Percentiles rank a stretch among this genome's conserved stretches.
Conservation (phyloP, 23 tunicate genomes). For the Trididemnum clinides region DNA sequence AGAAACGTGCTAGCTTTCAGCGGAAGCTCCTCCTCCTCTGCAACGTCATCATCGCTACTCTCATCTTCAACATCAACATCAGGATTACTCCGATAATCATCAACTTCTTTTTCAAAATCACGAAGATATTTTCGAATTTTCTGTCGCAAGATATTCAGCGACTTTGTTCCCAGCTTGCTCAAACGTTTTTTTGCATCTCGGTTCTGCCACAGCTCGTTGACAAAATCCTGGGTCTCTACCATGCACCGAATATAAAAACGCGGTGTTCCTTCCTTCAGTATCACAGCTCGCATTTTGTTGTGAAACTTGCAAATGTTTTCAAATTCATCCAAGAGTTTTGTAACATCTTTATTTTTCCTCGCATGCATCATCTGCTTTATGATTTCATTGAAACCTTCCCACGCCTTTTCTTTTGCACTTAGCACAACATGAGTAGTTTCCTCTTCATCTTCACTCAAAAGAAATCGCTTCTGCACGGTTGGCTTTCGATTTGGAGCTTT, state of each 20-base stretch:
- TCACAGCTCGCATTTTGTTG: slow-evolving; percentile 61
- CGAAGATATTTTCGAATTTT: slow-evolving; percentile 81
- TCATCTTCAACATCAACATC: slow-evolving; percentile 64
- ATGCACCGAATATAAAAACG: slow-evolving; percentile 62
- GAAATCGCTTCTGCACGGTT: slow-evolving; percentile 32
- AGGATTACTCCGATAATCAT: slow-evolving; percentile 76
- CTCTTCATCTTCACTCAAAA: slow-evolving; percentile 85
- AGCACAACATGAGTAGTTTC: slow-evolving; percentile 75
- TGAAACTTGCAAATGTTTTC: slow-evolving; percentile 66
- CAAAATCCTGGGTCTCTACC: slow-evolving; percentile 84
- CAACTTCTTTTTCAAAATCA: slow-evolving; percentile 82
- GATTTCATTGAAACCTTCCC: slow-evolving; percentile 78
- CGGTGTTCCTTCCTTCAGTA: slow-evolving; percentile 93
- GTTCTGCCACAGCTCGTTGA: slow-evolving; percentile 88
- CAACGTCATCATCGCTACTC: slow-evolving; percentile 20
- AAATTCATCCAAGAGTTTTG: slow-evolving; percentile 72
- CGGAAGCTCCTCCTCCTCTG: neutral
- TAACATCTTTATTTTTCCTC: slow-evolving; percentile 75
- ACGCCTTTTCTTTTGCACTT: slow-evolving; percentile 83
- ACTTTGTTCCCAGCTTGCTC: slow-evolving; percentile 67
- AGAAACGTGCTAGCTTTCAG: neutral
- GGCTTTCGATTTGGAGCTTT: neutral
- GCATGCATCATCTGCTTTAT: slow-evolving; percentile 79
- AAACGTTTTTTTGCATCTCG: slow-evolving; percentile 76
- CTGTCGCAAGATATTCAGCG: slow-evolving; percentile 65